Conservation (phyloP, 2,797 vertebrate genomes). For the Salarias fasciatus region DNA sequence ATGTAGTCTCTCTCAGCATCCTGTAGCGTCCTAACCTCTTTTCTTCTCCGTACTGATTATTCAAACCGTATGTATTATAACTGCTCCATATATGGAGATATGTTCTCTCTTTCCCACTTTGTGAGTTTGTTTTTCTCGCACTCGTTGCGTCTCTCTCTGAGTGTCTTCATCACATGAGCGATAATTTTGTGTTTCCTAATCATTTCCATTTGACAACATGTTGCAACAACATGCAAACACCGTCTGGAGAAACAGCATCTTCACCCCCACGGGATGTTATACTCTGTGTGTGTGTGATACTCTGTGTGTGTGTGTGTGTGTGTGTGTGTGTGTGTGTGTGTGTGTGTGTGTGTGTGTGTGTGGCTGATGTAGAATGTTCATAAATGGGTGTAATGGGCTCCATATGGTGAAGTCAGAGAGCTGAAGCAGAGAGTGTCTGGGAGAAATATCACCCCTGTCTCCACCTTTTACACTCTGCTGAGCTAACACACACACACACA, state of each 20-base stretch:
- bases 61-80: no score
- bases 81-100: no score
- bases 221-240: conserved; percentile 35
- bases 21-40: no score
- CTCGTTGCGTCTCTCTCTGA: background rate
- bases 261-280: conserved; percentile 35
- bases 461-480: conserved; percentile 46
- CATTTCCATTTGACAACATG: conserved; percentile 40
- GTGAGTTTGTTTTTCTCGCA: background rate
- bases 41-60: no score
- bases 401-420: conserved; percentile 68
- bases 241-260: conserved; percentile 45
- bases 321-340: conserved; percentile 10
- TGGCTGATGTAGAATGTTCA: conserved; percentile 42
- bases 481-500: conserved; percentile 31
- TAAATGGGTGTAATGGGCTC: conserved; percentile 70
- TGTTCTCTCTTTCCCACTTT: background rate
- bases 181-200: conserved; percentile 36
- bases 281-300: conserved; percentile 8
- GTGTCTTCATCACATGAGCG: background rate
- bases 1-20: no score
- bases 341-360: conserved; percentile 12
- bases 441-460: conserved; percentile 55
- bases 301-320: background rate
- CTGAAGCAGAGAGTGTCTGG: conserved; percentile 47